Conservation (phyloP, 2,113 vertebrate genomes). For the Ceratotherium simum region DNA sequence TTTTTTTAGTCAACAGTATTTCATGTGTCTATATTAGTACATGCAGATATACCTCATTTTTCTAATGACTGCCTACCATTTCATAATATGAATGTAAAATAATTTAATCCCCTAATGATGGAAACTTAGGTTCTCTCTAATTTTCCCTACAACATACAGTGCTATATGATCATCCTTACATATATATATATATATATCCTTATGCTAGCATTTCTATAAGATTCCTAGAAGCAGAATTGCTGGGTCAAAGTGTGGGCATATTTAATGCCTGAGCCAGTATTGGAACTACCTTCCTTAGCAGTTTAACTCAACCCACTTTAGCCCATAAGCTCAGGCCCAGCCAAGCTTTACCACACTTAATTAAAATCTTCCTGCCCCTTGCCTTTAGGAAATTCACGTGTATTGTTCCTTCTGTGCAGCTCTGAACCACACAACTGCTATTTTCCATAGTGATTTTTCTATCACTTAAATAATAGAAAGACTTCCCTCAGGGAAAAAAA, state of each 20-base stretch:
- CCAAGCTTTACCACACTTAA: neutral
- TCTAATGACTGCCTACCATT: neutral
- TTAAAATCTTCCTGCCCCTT: neutral
- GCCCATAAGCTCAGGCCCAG: neutral
- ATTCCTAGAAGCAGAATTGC: neutral
- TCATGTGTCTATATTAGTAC: neutral
- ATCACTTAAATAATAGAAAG: constrained; percentile 42
- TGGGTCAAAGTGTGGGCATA: neutral
- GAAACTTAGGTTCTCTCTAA: neutral
- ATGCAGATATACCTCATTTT: neutral
- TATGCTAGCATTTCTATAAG: neutral
- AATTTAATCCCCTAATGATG: neutral
- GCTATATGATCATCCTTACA: neutral
- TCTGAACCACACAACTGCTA: neutral
- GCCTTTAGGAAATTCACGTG: neutral
- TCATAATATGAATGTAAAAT: neutral
- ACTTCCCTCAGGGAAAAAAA: neutral
- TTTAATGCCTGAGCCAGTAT: neutral
- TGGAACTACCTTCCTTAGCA: neutral
- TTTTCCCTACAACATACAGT: neutral
- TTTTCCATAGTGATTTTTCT: constrained; percentile 41
- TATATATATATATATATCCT: neutral
- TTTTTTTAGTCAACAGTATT: neutral
- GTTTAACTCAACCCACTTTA: neutral
- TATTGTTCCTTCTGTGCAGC: neutral